A percentile compares a stretch with the other conserved stretches of the same genome.
Conservation (phyloP, 2,888 invertebrate genomes). For the Pollenia labialis region DNA sequence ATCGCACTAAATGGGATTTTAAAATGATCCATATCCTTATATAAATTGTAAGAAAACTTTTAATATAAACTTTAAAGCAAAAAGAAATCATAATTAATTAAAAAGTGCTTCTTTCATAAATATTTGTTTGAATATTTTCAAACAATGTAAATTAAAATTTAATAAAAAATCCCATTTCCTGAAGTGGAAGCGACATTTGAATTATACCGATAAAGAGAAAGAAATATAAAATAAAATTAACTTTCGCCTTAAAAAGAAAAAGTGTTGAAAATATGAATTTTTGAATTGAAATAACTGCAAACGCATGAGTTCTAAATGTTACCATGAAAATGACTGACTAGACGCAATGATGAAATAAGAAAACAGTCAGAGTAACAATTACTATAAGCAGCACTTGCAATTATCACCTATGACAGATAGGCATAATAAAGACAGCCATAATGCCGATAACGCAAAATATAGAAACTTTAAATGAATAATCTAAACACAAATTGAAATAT, state of each 20-base stretch:
- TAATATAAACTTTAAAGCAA: too few species aligned
- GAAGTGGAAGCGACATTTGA: constrained; percentile 12
- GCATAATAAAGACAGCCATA: not conserved
- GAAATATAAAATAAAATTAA: constrained; percentile 22
- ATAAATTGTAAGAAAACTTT: too few species aligned
- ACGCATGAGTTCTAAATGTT: constrained; percentile 69
- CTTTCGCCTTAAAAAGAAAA: constrained; percentile 70
- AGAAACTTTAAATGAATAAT: not conserved
- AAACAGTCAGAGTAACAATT: constrained; percentile 2
- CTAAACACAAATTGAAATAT: not conserved
- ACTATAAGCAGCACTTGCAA: constrained; percentile 12
- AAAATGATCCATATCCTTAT: too few species aligned
- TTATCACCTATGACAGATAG: constrained; percentile 54
- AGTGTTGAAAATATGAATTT: constrained; percentile 52
- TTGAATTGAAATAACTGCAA: constrained; percentile 42
- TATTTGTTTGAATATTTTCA: not conserved
- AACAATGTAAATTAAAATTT: constrained; percentile 9
- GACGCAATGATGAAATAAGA: not conserved
- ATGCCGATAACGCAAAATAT: not conserved
- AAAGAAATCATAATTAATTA: too few species aligned
- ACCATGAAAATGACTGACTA: constrained; percentile 24
- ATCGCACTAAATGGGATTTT: too few species aligned
- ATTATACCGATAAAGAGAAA: not conserved
- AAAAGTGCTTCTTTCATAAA: not conserved
- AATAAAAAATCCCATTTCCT: constrained; percentile 50